Conservation (phyloP, 2,113 vertebrate species). For the Sceloporus undulatus region DNA sequence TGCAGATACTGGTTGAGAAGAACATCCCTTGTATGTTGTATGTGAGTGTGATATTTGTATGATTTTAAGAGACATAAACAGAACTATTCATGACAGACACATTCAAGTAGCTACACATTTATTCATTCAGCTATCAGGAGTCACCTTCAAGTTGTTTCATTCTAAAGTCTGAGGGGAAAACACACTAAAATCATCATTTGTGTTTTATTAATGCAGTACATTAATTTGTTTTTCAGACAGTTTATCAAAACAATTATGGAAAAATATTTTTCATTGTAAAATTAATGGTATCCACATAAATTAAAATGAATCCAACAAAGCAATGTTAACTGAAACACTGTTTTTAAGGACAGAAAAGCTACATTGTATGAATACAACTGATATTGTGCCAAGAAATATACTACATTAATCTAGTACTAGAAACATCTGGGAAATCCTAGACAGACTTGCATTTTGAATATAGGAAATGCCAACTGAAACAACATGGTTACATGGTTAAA, state of each 20-base stretch:
- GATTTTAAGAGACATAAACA: background rate
- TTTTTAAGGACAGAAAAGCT: slow-evolving; percentile 58
- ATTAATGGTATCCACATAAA: slow-evolving; percentile 64
- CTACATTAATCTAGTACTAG: slow-evolving; percentile 47
- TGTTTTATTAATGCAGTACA: slow-evolving; percentile 76
- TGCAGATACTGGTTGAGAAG: background rate
- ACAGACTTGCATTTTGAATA: slow-evolving; percentile 42
- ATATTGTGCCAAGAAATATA: slow-evolving; percentile 37
- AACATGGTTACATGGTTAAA: slow-evolving; percentile 20
- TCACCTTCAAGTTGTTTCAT: background rate
- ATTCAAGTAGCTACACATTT: background rate
- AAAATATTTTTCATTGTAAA: slow-evolving; percentile 65
- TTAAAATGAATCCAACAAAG: slow-evolving; percentile 59
- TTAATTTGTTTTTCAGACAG: slow-evolving; percentile 62
- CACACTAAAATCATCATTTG: slow-evolving; percentile 20
- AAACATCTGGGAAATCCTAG: slow-evolving; percentile 46
- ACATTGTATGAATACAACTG: slow-evolving; percentile 41
- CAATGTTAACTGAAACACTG: slow-evolving; percentile 48
- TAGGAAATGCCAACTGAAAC: slow-evolving; percentile 55
- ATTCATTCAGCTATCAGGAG: background rate
- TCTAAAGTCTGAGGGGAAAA: background rate
- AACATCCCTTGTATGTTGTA: background rate
- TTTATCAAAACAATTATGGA: slow-evolving; percentile 58
- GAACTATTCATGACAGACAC: background rate
- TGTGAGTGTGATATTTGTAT: too few species aligned